phyloP scores from a whole-genome alignment of 2,888 invertebrate genomes.

The Latrodectus hesperus region DNA sequence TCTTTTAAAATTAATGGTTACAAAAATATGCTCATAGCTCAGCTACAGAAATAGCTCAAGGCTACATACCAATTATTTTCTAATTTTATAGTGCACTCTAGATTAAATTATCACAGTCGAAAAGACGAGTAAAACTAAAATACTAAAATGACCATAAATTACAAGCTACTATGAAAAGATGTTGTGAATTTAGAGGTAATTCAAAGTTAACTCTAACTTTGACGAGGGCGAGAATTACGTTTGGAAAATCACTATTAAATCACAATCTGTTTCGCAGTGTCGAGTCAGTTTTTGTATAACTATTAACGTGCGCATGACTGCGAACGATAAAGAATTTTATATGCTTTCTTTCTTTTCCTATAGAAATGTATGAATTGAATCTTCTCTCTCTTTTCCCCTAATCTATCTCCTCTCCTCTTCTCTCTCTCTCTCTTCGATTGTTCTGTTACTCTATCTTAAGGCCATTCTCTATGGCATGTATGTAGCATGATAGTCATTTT shows the following conservation, averaged over 20 bases:
- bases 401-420: constrained; percentile 33
- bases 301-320: constrained; percentile 59
- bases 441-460: constrained; percentile 44
- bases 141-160: not conserved
- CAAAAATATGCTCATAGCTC: too few relatives aligned
- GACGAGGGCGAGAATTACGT: constrained; percentile 41
- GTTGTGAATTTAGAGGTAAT: not conserved
- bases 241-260: constrained; percentile 52
- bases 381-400: constrained; percentile 44
- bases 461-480: constrained; percentile 44
- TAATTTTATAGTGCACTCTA: too few relatives aligned
- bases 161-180: not conserved
- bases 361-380: constrained; percentile 42
- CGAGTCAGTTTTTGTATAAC: not conserved
- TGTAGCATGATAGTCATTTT: constrained; percentile 58
- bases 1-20: too few relatives aligned
- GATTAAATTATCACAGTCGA: too few relatives aligned
- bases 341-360: constrained; percentile 10
- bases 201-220: constrained; percentile 23
- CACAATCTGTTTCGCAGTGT: constrained; percentile 25
- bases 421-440: constrained; percentile 36
- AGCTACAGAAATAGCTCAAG: too few relatives aligned
- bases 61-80: too few relatives aligned
- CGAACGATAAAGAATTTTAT: constrained; percentile 57
- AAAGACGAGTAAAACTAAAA: too few relatives aligned